Conservation (phyloP, 37 sponge, comb jelly and placozoan genomes). For the Ianthella basta region DNA sequence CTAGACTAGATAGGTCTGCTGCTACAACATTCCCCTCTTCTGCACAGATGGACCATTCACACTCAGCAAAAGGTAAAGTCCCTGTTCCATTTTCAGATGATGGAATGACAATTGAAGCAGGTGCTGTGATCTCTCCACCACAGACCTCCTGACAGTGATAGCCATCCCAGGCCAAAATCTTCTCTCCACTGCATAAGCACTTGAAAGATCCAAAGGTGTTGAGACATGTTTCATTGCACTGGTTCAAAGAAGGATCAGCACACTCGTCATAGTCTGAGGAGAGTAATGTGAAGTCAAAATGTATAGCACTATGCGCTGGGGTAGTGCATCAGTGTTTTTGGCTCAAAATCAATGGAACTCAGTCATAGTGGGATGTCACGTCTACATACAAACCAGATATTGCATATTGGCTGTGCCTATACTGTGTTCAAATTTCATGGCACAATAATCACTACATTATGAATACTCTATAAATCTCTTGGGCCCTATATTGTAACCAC, state of each 20-base stretch:
- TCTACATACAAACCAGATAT: too few species aligned
- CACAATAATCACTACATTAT: too few species aligned
- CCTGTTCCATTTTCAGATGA: background rate
- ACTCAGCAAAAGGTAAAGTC: background rate
- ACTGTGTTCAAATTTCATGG: too few species aligned
- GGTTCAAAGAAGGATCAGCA: background rate
- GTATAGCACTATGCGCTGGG: too few species aligned
- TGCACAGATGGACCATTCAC: constrained; percentile 12
- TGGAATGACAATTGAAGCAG: constrained; percentile 10
- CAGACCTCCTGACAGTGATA: constrained; percentile 10
- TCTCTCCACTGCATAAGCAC: background rate
- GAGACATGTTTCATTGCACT: background rate
- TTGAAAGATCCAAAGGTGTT: background rate
- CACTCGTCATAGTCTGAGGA: background rate
- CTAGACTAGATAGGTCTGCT: background rate
- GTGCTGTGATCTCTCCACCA: background rate
- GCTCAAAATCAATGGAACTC: too few species aligned
- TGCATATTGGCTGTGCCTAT: too few species aligned
- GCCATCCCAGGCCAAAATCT: background rate
- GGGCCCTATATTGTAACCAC: too few species aligned
- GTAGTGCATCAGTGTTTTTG: too few species aligned
- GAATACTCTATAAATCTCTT: too few species aligned
- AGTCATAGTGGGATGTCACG: too few species aligned
- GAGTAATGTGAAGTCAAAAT: too few species aligned
- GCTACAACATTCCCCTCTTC: background rate